phyloP scores from a whole-genome alignment of 2,113 vertebrate species.

The Rutilus rutilus region DNA sequence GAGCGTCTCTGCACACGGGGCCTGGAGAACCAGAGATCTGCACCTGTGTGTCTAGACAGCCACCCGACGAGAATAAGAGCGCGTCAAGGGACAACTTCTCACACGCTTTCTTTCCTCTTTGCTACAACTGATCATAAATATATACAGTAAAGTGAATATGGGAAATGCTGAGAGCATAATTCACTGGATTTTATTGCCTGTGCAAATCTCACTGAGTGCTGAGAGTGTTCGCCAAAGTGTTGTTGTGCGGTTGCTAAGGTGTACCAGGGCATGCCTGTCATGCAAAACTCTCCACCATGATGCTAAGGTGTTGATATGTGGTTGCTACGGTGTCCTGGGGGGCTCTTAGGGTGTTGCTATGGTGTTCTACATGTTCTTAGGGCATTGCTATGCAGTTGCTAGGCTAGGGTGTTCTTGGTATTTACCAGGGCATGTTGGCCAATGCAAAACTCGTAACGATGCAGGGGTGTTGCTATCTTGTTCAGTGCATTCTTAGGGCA shows the following conservation, averaged over 20 bases:
- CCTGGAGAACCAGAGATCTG: constrained; percentile 18
- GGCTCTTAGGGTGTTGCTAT: not conserved
- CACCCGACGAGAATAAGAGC: not conserved
- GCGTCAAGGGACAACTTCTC: not conserved
- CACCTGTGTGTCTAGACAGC: constrained; percentile 30
- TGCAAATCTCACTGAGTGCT: not conserved
- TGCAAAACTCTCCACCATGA: not conserved
- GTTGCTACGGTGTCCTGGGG: not conserved
- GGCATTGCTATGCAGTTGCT: not conserved
- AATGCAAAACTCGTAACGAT: not conserved
- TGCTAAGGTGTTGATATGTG: not conserved
- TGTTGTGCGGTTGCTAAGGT: not conserved
- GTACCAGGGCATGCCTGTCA: not conserved
- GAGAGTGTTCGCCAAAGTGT: not conserved
- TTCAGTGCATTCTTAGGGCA: not conserved
- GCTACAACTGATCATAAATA: not conserved
- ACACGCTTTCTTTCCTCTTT: not conserved
- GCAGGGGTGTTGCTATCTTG: not conserved
- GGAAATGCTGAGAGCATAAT: not conserved
- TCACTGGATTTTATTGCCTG: not conserved
- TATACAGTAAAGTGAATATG: not conserved
- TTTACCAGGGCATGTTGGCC: not conserved
- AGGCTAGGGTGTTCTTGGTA: not conserved
- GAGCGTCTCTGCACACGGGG: not conserved
- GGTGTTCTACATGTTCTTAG: not conserved